Percentiles rank a stretch among this genome's conserved stretches.
phyloP scores from a whole-genome alignment of 2,113 vertebrate species.

The Galemys pyrenaicus region DNA sequence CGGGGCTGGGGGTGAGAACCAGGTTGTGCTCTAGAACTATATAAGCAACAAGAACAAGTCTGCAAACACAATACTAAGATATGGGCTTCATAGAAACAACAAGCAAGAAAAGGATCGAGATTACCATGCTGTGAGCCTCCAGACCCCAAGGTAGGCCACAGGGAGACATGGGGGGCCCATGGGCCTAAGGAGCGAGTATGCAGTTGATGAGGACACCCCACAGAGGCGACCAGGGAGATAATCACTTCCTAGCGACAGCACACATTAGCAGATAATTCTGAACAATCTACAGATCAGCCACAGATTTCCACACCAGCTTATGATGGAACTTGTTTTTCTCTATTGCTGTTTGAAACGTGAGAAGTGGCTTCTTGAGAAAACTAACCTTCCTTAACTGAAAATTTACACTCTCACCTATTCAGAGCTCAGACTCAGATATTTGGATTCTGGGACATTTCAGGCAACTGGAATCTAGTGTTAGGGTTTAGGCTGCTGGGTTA shows the following conservation, averaged over 20 bases:
- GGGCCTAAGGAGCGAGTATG: background rate
- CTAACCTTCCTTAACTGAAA: slow-evolving; percentile 2
- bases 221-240: background rate
- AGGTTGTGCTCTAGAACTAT: slow-evolving; percentile 18
- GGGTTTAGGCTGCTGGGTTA: background rate
- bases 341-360: background rate
- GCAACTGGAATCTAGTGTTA: background rate
- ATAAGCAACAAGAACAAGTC: slow-evolving; percentile 39
- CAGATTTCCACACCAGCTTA: background rate
- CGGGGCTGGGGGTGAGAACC: slow-evolving; percentile 24
- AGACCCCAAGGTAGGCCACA: background rate
- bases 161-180: background rate
- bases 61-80: slow-evolving; percentile 1
- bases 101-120: background rate
- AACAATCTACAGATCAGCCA: background rate
- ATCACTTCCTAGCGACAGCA: background rate
- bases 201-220: background rate
- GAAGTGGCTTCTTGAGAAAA: slow-evolving; percentile 11
- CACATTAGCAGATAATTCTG: background rate
- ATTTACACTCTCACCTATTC: background rate
- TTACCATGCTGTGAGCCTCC: background rate
- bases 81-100: background rate
- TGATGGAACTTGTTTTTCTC: background rate
- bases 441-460: background rate
- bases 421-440: background rate